Conservation (phyloP, 2,797 vertebrate genomes). For the Sebastes kiyomatsui region DNA sequence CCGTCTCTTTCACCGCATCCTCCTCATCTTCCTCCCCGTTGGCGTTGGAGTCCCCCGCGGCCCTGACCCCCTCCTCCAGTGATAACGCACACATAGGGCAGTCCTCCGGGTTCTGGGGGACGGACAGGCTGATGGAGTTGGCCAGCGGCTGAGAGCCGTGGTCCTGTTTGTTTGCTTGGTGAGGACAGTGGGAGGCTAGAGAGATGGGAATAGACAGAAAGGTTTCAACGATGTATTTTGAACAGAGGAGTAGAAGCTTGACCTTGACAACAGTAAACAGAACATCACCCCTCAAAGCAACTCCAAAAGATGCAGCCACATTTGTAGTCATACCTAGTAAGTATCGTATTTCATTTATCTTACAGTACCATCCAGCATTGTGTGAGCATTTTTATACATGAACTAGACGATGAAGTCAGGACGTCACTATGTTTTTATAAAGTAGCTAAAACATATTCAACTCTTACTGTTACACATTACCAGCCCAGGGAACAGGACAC, state of each 20-base stretch:
- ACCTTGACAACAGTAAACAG: neutral
- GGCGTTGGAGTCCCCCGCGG: constrained; percentile 38
- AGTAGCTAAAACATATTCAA: neutral
- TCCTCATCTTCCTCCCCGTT: constrained; percentile 74
- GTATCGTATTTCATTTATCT: neutral
- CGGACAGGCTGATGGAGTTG: constrained; percentile 86
- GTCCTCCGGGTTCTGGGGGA: constrained; percentile 84
- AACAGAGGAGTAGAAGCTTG: neutral
- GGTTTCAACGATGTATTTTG: neutral
- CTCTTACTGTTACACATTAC: neutral
- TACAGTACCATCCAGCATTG: neutral
- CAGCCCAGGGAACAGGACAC: too few species aligned
- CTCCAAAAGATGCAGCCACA: neutral
- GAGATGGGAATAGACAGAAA: neutral
- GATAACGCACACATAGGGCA: constrained; percentile 86
- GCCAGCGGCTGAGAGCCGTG: constrained; percentile 74
- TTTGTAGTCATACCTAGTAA: neutral
- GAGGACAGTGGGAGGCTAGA: constrained; percentile 84
- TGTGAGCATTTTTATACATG: neutral
- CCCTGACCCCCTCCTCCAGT: constrained; percentile 62
- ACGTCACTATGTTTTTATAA: neutral
- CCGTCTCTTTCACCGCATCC: constrained; percentile 70
- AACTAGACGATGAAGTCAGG: neutral
- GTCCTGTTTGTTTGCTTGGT: constrained; percentile 83
- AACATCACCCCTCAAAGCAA: neutral